These are phyloP conservation scores for Athrips mouffetella DNA, from an alignment of 2,888 invertebrate species.

Conservation along the genomic window DNA sequence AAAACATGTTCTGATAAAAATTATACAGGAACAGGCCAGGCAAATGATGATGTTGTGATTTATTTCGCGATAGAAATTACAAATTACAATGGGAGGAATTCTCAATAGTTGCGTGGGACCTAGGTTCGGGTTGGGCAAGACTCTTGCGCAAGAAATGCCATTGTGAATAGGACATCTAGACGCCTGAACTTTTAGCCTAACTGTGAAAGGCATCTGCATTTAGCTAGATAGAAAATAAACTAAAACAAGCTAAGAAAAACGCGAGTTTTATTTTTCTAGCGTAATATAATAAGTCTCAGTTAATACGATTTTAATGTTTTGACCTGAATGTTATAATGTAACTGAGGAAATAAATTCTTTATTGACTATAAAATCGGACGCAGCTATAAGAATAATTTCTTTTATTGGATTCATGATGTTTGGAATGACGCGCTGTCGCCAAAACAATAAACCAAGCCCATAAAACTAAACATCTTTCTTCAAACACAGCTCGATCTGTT, in stretches of 20 bases:
- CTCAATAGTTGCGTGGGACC: constrained; percentile 27
- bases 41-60: too few species aligned
- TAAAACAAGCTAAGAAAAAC: too few species aligned
- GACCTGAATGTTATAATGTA: neutral
- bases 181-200: constrained; percentile 21
- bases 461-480: too few species aligned
- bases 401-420: neutral
- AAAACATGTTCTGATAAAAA: too few species aligned
- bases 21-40: too few species aligned
- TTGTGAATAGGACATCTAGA: constrained; percentile 33
- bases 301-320: constrained; percentile 18
- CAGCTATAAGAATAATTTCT: constrained; percentile 20
- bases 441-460: neutral
- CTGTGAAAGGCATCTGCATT: neutral
- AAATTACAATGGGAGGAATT: constrained; percentile 25
- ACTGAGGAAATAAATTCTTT: neutral
- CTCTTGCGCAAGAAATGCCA: constrained; percentile 34
- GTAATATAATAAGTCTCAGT: neutral
- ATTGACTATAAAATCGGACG: constrained; percentile 18
- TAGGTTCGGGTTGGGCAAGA: constrained; percentile 30
- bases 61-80: neutral
- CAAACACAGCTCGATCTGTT: too few species aligned
- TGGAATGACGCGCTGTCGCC: neutral
- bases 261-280: too few species aligned
- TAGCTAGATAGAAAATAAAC: neutral